Evolutionary conservation across 2,888 invertebrate species (phyloP).

Genomic region (Augochlorella aurata): DNA sequence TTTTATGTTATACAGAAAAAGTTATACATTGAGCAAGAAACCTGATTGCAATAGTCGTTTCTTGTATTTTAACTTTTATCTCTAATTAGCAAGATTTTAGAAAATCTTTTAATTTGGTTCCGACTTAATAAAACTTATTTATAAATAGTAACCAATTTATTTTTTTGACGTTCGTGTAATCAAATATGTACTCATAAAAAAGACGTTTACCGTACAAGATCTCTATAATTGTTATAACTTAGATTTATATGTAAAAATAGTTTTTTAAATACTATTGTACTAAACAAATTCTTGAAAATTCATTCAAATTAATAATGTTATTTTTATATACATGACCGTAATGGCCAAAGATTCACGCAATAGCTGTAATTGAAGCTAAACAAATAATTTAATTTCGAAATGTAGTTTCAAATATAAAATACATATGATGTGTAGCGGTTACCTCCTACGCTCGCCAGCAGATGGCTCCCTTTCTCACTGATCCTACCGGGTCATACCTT

Average conservation of each 20-base stretch:
- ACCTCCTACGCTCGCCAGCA: too few relatives aligned
- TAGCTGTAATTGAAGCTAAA: not conserved
- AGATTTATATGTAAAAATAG: not conserved
- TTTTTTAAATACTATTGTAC: not conserved
- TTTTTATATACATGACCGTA: not conserved
- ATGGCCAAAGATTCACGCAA: not conserved
- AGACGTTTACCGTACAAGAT: not conserved
- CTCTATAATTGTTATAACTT: not conserved
- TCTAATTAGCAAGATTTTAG: not conserved
- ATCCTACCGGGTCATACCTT: too few relatives aligned
- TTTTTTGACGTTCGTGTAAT: too few relatives aligned
- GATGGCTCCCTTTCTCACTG: too few relatives aligned
- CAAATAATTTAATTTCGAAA: not conserved
- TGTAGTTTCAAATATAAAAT: constrained; percentile 39
- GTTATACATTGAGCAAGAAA: too few relatives aligned
- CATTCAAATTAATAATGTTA: not conserved
- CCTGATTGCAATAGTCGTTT: too few relatives aligned
- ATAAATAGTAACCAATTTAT: not conserved
- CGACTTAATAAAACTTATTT: not conserved
- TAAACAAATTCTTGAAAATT: not conserved
- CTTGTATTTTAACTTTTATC: too few relatives aligned
- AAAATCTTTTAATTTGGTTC: not conserved
- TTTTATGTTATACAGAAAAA: not conserved
- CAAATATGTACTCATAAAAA: too few relatives aligned
- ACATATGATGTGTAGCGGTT: too few relatives aligned